Percentiles rank a stretch among this genome's conserved stretches.
These are phyloP conservation scores for Plutella xylostella DNA, from an alignment of 2,888 invertebrate species.

Conservation along the genomic window DNA sequence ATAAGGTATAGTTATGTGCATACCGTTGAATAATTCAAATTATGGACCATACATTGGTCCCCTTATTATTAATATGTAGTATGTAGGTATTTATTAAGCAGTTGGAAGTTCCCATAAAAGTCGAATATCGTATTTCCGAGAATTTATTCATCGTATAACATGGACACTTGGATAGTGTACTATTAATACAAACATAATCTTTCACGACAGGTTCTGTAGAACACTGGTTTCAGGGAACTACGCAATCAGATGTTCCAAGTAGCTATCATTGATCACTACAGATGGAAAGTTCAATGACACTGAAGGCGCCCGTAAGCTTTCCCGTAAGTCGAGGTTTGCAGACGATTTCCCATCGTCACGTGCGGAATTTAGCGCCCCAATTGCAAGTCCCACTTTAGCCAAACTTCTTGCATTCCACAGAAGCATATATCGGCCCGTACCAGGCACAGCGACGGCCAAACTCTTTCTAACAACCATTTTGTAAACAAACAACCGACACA, in stretches of 20 bases:
- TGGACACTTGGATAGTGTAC: background rate
- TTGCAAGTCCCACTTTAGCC: background rate
- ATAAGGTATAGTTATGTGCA: background rate
- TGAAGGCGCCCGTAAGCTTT: too few relatives aligned
- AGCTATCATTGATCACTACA: too few relatives aligned
- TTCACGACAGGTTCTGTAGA: background rate
- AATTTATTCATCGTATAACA: background rate
- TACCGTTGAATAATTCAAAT: background rate
- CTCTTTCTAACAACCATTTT: conserved; percentile 20
- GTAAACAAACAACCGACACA: conserved; percentile 47
- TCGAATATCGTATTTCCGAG: background rate
- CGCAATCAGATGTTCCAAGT: too few relatives aligned
- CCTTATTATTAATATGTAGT: too few relatives aligned
- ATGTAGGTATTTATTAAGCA: too few relatives aligned
- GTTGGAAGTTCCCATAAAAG: background rate
- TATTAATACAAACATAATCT: background rate
- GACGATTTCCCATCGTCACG: too few relatives aligned
- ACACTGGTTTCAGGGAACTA: background rate
- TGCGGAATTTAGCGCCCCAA: background rate
- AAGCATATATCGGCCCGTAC: conserved; percentile 21
- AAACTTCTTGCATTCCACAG: background rate
- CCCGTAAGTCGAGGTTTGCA: background rate
- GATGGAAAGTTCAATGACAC: too few relatives aligned
- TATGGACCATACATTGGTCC: background rate
- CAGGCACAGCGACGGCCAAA: conserved; percentile 34